A percentile compares a stretch with the other conserved stretches of the same genome.
Evolutionary conservation across 2,113 vertebrate species (phyloP).

Genomic region (Paralichthys olivaceus): DNA sequence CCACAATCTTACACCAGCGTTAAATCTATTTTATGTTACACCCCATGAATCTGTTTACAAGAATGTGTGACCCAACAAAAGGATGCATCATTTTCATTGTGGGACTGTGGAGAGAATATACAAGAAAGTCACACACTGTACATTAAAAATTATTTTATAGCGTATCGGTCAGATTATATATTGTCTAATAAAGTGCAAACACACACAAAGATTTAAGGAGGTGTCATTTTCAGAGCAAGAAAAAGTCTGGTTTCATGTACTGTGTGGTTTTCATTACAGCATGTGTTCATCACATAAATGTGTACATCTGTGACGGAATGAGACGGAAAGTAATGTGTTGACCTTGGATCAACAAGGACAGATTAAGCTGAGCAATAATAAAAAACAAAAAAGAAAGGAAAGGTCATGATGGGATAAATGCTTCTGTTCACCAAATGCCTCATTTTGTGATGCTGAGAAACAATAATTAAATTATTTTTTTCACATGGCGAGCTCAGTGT

Average conservation of each 20-base stretch:
- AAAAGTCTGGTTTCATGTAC: too few species aligned
- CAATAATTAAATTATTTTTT: too few species aligned
- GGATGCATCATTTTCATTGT: slow-evolving; percentile 13
- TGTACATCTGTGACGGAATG: not conserved
- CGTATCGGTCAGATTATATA: not conserved
- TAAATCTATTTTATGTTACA: slow-evolving; percentile 27
- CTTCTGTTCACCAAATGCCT: not conserved
- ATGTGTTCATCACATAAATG: too few species aligned
- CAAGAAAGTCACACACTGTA: not conserved
- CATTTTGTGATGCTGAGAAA: too few species aligned
- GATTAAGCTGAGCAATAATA: not conserved
- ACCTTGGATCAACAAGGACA: not conserved
- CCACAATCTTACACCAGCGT: not conserved
- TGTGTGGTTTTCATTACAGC: too few species aligned
- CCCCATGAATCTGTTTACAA: slow-evolving; percentile 22
- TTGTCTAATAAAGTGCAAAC: not conserved
- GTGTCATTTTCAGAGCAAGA: slow-evolving; percentile 18
- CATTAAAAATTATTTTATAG: not conserved
- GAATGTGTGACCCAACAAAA: slow-evolving; percentile 8
- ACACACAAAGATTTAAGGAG: slow-evolving; percentile 9
- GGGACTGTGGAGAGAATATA: not conserved
- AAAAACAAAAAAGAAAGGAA: not conserved
- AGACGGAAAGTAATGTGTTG: too few species aligned
- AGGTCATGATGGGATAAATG: not conserved
- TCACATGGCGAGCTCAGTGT: too few species aligned